phyloP scores from a whole-genome alignment of 2,888 invertebrate genomes.

The Coleophora deauratella region DNA sequence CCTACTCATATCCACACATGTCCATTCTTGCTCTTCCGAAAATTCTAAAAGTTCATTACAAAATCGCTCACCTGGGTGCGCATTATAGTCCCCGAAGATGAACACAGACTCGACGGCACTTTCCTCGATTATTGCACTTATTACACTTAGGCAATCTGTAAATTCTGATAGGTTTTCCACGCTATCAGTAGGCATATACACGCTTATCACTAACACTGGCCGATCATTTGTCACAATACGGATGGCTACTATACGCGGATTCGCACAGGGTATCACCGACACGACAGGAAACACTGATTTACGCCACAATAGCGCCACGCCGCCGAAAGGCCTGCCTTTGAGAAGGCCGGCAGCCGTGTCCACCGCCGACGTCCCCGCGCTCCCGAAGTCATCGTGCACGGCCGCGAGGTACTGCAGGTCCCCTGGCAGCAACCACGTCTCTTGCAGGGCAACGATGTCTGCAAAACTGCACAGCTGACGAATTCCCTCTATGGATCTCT shows the following conservation, averaged over 20 bases:
- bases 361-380: not conserved
- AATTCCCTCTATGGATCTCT: not conserved
- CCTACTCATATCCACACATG: slow-evolving; percentile 2
- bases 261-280: not conserved
- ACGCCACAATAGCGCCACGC: slow-evolving; percentile 1
- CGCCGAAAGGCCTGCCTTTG: not conserved
- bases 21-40: slow-evolving; percentile 3
- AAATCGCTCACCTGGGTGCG: slow-evolving; percentile 9
- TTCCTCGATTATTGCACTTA: slow-evolving; percentile 9
- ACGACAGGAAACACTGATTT: not conserved
- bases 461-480: not conserved
- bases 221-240: not conserved
- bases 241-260: not conserved
- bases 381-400: not conserved
- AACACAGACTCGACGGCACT: slow-evolving; percentile 4
- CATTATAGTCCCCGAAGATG: slow-evolving; percentile 10
- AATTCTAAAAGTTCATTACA: slow-evolving; percentile 4
- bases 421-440: not conserved
- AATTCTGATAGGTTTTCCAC: slow-evolving; percentile 1
- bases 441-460: slow-evolving; percentile 2
- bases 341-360: not conserved
- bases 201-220: not conserved
- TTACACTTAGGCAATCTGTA: slow-evolving; percentile 4
- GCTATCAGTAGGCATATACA: slow-evolving; percentile 1
- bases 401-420: not conserved